Base-by-base conservation (phyloP, 1,140 invertebrate genomes). In the Drosophila virilis region DNA sequence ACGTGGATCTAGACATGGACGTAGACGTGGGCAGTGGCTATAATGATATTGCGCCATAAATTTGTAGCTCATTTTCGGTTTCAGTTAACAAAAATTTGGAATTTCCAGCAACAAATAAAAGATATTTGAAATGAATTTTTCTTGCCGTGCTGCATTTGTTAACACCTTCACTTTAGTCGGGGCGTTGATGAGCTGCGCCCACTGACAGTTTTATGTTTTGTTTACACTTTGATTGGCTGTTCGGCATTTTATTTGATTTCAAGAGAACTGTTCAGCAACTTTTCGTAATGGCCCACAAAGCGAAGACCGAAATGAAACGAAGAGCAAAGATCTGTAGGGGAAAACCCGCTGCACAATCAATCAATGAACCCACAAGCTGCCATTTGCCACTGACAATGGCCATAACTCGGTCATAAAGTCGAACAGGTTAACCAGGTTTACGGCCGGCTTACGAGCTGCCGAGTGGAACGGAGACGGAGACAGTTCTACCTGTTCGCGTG, bases 171-270 rank as follows among this genome's bases (percentile, higher is more conserved):
- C 76, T 83, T 81, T 72, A 73, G 66, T 74, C 52, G 67, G 59
- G 64, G 43, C 54, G 60, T 58, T 78, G 66, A 64, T 91, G 88
- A 91, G 88, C 77, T 89, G 74, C 75, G 60, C 35, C 66, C 84
- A 91, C 80, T 92, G 91, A 92, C 90, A 92, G 90, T 74, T 92
- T 92, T 79, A 91, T 92, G 91, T 68, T 91, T 92, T 92, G 91
- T 92, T 92, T 92, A 91, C 77, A 91, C 77, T 78, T 71, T 60
- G 60, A 75, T 79, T 79, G 70, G 55, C 51, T 61, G 66, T 35
- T 67, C 33, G 43, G 55, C 65, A 55, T 38, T 75, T 54, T 12
- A 54, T 33, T 58, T 57, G 9, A 52, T 28, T 48, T 42, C 32
- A 8, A 8, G 58, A 37, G 62, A 55, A 51, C 35, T 50, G 65